Conservation (phyloP, 2,797 vertebrate species). For the Heliangelus exortis region DNA sequence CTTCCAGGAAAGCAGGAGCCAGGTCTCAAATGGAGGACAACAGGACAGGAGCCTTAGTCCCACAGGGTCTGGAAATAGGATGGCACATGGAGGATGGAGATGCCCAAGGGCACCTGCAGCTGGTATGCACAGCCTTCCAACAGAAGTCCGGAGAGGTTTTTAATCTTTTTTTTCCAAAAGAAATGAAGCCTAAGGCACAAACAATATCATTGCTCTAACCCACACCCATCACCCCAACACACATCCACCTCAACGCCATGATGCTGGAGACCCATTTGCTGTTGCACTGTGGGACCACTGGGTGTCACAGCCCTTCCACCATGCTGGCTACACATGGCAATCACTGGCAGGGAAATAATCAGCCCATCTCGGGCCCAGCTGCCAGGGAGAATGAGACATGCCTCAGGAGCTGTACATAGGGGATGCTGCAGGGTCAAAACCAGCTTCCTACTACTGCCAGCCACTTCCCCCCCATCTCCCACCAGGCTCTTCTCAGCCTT, state of each 20-base stretch:
- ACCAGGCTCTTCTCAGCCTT: neutral
- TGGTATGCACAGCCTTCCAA: neutral
- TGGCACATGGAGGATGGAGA: too few species aligned
- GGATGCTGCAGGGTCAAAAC: neutral
- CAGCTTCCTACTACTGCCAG: neutral
- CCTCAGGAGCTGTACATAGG: neutral
- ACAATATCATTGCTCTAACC: neutral
- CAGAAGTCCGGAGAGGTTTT: neutral
- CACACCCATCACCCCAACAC: fast-evolving
- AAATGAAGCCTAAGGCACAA: neutral
- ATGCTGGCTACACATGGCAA: neutral
- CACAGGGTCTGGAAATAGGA: fast-evolving
- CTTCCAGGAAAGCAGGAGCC: neutral
- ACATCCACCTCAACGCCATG: too few species aligned
- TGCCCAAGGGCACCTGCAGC: neutral
- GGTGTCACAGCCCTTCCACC: constrained; percentile 44
- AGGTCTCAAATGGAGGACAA: neutral
- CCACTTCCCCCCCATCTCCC: neutral
- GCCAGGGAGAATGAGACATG: neutral
- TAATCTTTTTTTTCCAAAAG: neutral
- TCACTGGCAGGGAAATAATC: neutral
- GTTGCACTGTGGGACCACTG: neutral
- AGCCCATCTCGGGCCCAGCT: neutral
- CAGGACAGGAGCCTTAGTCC: neutral
- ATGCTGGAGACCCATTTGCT: neutral